Base-by-base conservation (phyloP, 2,888 invertebrate species). In the Busseola fusca region DNA sequence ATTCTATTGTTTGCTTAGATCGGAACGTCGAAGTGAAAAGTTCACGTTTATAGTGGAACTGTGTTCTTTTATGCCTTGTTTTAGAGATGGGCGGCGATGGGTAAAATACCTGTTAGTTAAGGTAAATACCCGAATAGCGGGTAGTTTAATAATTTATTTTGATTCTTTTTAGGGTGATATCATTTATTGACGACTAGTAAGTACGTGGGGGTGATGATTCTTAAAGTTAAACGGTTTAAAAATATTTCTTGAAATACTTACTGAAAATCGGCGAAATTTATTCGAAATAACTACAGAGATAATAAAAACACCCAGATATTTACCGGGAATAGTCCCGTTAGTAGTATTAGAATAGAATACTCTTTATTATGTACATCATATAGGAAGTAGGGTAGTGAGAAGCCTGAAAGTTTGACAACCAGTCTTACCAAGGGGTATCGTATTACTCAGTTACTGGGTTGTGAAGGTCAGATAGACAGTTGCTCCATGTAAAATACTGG, bases 1-100 rank as follows among this genome's bases (percentile, higher is more conserved):
- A 70, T 74, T 73, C 74, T 58, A 40, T 67, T 71, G 70, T 72
- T 72, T 76, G 72, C 79, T 73, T 76, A 71, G 27, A 75, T 69
- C 62, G 54, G 45, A 21, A 66, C 25, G 21, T 68, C 5, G 58
- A 64, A 50, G 74, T 71, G 66, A 74, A 81, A 74, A 81, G 64
- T 74, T 74, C 58, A 18, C 56, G n/a, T 81, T 66, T 78, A 66
- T 68, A 68, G 62, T 78, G 7, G 59, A 50, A 42, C 52, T 30
- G 34, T 67, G n/a, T 58, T 56, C 27, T 37, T 76, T 67, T 73
- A 60, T 64, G 21, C 1, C 37, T 16, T 48, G 34, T 42, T 74
- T 16, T 40, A 68, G 37, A 12, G 52, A 54, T 74, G 37, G 58
- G 74, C n/a, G 16, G 54, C 0, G 52, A 40, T 40, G 40, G 34